These are phyloP conservation scores for Trichoplusia ni DNA, from an alignment of 1,140 invertebrate genomes.

Conservation along the genomic window DNA sequence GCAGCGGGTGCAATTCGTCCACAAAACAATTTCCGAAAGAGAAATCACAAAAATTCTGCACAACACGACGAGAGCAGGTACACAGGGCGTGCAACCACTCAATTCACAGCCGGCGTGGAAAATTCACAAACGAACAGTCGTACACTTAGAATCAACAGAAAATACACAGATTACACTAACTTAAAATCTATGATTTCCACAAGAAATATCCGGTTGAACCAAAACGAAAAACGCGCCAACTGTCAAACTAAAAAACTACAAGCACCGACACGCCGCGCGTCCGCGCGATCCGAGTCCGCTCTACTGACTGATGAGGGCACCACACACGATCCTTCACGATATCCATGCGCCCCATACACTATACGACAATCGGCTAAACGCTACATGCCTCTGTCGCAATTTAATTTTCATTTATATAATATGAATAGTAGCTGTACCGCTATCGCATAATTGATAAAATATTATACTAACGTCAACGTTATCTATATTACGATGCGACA, in stretches of 20 bases:
- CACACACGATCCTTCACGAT: conserved; percentile 51
- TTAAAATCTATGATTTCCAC: conserved; percentile 78
- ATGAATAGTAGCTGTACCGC: conserved; percentile 57
- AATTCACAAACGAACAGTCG: conserved; percentile 74
- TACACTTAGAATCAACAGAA: conserved; percentile 71
- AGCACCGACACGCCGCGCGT: conserved; percentile 75
- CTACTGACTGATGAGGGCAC: conserved; percentile 65
- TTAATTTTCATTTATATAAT: conserved; percentile 73
- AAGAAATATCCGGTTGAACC: conserved; percentile 67
- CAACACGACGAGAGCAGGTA: conserved; percentile 62
- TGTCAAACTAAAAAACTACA: conserved; percentile 81
- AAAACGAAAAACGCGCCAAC: conserved; percentile 79
- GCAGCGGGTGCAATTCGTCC: conserved; percentile 46
- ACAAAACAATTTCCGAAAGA: conserved; percentile 62
- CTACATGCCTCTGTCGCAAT: conserved; percentile 67
- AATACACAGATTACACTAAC: conserved; percentile 78
- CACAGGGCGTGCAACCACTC: conserved; percentile 74
- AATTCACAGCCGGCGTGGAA: conserved; percentile 74
- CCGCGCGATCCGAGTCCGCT: conserved; percentile 75
- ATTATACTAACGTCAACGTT: conserved; percentile 64
- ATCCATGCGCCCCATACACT: conserved; percentile 52
- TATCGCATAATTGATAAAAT: conserved; percentile 74
- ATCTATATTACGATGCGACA: conserved; percentile 76
- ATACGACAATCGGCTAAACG: conserved; percentile 52
- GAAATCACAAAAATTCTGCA: conserved; percentile 73